A percentile compares a stretch with the other conserved stretches of the same genome.
These are phyloP conservation scores for Drosophila cyrtoloma DNA, from an alignment of 2,888 invertebrate species.

Conservation along the genomic window DNA sequence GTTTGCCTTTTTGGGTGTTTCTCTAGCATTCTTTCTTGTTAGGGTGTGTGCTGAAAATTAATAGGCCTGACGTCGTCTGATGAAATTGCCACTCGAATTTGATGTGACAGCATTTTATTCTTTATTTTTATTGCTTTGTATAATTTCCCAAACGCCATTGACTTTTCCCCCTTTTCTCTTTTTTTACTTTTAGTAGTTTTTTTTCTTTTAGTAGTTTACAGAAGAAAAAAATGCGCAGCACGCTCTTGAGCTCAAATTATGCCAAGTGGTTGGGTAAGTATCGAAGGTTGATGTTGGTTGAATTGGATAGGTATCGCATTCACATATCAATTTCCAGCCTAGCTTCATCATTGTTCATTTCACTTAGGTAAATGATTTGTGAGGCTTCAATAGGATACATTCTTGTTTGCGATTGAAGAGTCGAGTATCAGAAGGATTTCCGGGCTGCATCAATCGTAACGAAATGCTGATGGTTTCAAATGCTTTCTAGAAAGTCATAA, in stretches of 20 bases:
- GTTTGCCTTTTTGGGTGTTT: constrained; percentile 37
- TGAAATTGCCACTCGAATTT: constrained; percentile 76
- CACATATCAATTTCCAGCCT: constrained; percentile 37
- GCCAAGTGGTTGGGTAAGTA: constrained; percentile 74
- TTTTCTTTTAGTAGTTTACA: constrained; percentile 39
- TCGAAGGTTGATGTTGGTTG: constrained; percentile 45
- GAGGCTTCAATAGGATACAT: constrained; percentile 24
- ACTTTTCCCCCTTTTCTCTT: constrained; percentile 17
- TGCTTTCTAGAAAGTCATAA: not conserved
- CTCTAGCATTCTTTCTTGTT: not conserved
- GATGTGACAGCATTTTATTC: constrained; percentile 77
- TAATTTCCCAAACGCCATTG: constrained; percentile 51
- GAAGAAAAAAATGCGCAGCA: constrained; percentile 44
- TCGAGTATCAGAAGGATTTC: constrained; percentile 17
- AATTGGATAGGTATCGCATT: constrained; percentile 61
- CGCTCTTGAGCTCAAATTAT: constrained; percentile 72
- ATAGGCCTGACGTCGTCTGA: constrained; percentile 55
- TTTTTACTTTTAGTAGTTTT: constrained; percentile 39
- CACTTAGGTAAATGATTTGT: constrained; percentile 56
- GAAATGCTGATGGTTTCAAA: not conserved
- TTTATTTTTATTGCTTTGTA: constrained; percentile 66
- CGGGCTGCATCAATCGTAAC: not conserved
- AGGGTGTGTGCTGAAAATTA: constrained; percentile 59
- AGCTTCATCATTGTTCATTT: constrained; percentile 43
- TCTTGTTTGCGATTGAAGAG: constrained; percentile 10